These are phyloP conservation scores for Papilio helenus DNA, from an alignment of 1,140 invertebrate species.

Conservation along the genomic window DNA sequence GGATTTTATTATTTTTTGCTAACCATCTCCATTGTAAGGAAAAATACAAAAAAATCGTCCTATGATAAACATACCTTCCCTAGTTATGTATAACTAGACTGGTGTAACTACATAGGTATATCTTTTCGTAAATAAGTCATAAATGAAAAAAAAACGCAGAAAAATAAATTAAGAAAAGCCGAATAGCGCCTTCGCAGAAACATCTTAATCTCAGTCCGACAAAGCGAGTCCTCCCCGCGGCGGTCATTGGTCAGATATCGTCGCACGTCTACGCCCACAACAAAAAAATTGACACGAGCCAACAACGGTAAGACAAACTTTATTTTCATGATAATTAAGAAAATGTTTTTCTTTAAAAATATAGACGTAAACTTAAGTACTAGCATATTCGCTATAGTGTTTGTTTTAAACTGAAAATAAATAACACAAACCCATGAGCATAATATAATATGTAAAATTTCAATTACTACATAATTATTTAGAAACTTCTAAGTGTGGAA, in stretches of 20 bases:
- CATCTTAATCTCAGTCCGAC: slow-evolving; percentile 37
- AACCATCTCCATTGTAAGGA: too few species aligned
- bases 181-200: not conserved
- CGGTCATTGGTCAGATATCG: slow-evolving; percentile 67
- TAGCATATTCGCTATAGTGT: not conserved
- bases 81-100: too few species aligned
- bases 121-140: not conserved
- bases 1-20: too few species aligned
- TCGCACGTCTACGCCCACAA: slow-evolving; percentile 67
- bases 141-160: not conserved
- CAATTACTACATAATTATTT: not conserved
- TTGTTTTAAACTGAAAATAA: not conserved
- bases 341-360: not conserved
- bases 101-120: too few species aligned
- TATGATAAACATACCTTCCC: too few species aligned
- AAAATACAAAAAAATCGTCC: too few species aligned
- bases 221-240: slow-evolving; percentile 54
- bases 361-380: not conserved
- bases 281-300: slow-evolving; percentile 52
- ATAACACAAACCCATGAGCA: not conserved
- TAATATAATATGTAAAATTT: too few species aligned
- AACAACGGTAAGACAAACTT: slow-evolving; percentile 40
- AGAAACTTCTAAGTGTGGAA: not conserved
- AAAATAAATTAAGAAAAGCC: slow-evolving; percentile 10
- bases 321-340: not conserved